Conservation (phyloP, 2,888 invertebrate genomes). For the Agriopis marginaria region DNA sequence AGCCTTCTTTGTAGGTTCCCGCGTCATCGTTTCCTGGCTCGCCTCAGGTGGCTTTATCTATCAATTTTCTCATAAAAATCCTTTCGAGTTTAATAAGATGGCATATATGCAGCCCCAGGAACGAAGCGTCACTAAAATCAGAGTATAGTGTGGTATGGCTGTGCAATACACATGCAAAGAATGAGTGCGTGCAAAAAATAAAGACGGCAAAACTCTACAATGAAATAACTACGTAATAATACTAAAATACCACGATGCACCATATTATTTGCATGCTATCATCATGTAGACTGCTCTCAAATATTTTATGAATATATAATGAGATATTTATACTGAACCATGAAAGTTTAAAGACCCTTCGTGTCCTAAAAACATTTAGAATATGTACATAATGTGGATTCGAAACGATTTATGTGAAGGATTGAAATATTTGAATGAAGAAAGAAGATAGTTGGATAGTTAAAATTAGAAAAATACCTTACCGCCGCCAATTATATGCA, state of each 20-base stretch:
- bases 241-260: slow-evolving; percentile 33
- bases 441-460: background rate
- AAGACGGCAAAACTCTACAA: slow-evolving; percentile 30
- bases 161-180: slow-evolving; percentile 43
- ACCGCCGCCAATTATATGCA: background rate
- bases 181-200: slow-evolving; percentile 45
- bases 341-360: slow-evolving; percentile 28
- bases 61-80: too few relatives aligned
- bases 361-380: background rate
- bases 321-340: slow-evolving; percentile 19
- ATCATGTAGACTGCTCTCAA: background rate
- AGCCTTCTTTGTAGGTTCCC: too few relatives aligned
- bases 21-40: background rate
- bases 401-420: background rate
- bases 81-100: too few relatives aligned
- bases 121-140: slow-evolving; percentile 16
- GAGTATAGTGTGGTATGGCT: slow-evolving; percentile 46
- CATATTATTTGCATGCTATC: slow-evolving; percentile 41
- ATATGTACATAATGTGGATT: background rate
- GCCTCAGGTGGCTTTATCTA: background rate
- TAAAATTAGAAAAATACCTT: background rate
- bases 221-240: slow-evolving; percentile 18
- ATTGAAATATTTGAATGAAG: background rate
- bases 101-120: slow-evolving; percentile 9
- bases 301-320: slow-evolving; percentile 25